These are phyloP conservation scores for Leptogaster cylindrica DNA, from an alignment of 2,888 invertebrate genomes.

Conservation along the genomic window DNA sequence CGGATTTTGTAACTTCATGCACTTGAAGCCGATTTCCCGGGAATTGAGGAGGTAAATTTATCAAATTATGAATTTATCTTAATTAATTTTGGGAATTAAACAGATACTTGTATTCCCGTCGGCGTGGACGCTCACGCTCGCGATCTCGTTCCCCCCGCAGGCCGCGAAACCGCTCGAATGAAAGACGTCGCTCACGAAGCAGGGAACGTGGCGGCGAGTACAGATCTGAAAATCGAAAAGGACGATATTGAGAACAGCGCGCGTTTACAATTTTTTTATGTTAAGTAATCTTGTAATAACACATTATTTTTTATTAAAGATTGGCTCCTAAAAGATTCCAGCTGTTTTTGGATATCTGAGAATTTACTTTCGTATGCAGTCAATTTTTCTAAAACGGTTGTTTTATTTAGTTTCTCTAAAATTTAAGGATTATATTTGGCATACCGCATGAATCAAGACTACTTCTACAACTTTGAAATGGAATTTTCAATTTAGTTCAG, in stretches of 20 bases:
- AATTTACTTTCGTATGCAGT: too few species aligned
- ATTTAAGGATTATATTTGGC: too few species aligned
- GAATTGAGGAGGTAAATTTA: constrained; percentile 79
- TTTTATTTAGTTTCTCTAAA: too few species aligned
- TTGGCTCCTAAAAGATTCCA: background rate
- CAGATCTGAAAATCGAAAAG: constrained; percentile 53
- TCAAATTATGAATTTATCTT: constrained; percentile 14
- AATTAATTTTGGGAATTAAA: too few species aligned
- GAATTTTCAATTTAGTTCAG: too few species aligned
- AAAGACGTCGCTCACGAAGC: constrained; percentile 61
- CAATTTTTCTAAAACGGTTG: too few species aligned
- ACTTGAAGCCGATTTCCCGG: constrained; percentile 96
- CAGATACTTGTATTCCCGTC: constrained; percentile 77
- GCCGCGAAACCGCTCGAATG: constrained; percentile 56
- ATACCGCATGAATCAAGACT: too few species aligned
- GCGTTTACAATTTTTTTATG: constrained; percentile 11
- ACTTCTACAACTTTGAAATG: too few species aligned
- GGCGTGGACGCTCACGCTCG: constrained; percentile 64
- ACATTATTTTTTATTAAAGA: background rate
- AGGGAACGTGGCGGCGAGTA: constrained; percentile 54
- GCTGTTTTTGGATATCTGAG: background rate
- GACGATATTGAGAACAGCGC: constrained; percentile 50
- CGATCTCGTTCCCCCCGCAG: constrained; percentile 59
- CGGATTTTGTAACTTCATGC: constrained; percentile 99
- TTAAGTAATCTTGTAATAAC: background rate